These are phyloP conservation scores for Eledone cirrhosa DNA, from an alignment of 2,888 invertebrate species.

Conservation along the genomic window DNA sequence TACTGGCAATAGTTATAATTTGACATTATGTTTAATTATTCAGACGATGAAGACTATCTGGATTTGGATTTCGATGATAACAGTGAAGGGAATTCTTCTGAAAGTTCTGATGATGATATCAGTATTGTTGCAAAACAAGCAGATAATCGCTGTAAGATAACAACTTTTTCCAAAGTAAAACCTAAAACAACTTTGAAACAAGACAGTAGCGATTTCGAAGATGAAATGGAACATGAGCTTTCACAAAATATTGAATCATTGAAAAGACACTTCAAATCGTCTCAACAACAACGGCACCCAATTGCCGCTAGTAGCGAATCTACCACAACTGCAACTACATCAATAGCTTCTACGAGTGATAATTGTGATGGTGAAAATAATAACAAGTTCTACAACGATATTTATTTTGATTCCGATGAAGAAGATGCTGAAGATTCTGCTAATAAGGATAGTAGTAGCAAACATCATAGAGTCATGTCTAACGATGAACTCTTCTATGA, in stretches of 20 bases:
- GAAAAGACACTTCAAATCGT: slow-evolving; percentile 50
- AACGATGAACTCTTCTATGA: slow-evolving; percentile 71
- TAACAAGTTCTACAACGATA: slow-evolving; percentile 51
- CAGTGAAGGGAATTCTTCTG: background rate
- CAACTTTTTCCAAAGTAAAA: background rate
- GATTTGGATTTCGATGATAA: background rate
- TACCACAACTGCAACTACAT: background rate
- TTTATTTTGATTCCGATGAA: slow-evolving; percentile 64
- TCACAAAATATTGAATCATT: slow-evolving; percentile 52
- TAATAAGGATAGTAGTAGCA: background rate
- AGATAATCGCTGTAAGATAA: background rate
- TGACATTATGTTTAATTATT: no score
- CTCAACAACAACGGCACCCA: slow-evolving; percentile 30
- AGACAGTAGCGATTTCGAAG: slow-evolving; percentile 57
- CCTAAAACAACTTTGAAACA: background rate
- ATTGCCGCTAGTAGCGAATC: background rate
- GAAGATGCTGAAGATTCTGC: slow-evolving; percentile 49
- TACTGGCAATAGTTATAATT: no score
- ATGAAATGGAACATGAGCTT: slow-evolving; percentile 63
- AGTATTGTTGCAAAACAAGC: background rate
- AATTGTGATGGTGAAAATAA: slow-evolving; percentile 5
- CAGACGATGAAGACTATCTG: background rate
- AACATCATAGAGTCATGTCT: slow-evolving; percentile 37
- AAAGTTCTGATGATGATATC: slow-evolving; percentile 15
- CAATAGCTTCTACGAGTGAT: background rate